phyloP scores from a whole-genome alignment of 2,888 invertebrate genomes.

The Petrolisthes manimaculis region DNA sequence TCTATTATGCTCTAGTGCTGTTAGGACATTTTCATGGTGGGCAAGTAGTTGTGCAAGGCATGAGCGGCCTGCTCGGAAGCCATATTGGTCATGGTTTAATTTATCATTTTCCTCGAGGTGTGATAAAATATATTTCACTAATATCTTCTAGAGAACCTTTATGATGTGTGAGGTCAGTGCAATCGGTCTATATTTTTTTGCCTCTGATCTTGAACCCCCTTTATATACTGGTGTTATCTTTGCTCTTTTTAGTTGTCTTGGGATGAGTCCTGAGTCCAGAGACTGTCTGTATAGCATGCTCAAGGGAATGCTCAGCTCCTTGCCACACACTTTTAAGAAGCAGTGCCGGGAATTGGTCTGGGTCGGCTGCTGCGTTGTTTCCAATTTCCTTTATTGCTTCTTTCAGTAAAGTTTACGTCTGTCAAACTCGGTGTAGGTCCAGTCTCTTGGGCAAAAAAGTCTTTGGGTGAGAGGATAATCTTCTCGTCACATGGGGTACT shows the following conservation, averaged over 20 bases:
- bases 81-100: no score
- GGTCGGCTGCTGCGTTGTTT: neutral
- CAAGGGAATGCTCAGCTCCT: no score
- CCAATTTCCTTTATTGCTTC: conserved; percentile 10
- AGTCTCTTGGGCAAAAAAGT: no score
- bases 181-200: neutral
- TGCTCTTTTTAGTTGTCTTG: neutral
- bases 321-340: no score
- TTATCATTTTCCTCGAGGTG: neutral
- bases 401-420: neutral
- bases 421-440: neutral
- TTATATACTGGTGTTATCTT: neutral
- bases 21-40: no score
- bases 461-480: no score
- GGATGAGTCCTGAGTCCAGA: conserved; percentile 2
- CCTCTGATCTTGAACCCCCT: conserved; percentile 1
- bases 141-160: neutral
- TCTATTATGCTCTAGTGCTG: no score
- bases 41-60: no score
- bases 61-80: no score
- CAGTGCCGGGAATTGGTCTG: no score
- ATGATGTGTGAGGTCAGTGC: neutral
- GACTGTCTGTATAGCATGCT: neutral
- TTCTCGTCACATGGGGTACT: no score
- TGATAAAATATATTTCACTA: neutral